These are phyloP conservation scores for Apamea anceps DNA, from an alignment of 2,888 invertebrate genomes.

Conservation along the genomic window DNA sequence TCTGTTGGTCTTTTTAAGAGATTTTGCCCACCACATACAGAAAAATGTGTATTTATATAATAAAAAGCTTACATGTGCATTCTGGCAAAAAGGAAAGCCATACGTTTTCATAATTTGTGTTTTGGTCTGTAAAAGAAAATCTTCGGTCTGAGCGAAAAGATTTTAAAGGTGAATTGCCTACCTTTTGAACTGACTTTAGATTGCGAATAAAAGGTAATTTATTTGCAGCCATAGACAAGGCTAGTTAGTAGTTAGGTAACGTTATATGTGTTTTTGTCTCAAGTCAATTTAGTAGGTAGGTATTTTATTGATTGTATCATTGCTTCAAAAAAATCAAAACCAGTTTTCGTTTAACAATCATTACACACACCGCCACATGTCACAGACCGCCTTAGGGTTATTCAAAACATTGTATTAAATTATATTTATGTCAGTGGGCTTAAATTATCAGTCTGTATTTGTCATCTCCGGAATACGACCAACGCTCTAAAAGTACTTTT, in stretches of 20 bases:
- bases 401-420: slow-evolving; percentile 20
- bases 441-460: slow-evolving; percentile 9
- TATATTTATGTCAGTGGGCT: slow-evolving; percentile 24
- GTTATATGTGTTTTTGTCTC: not conserved
- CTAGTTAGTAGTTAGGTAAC: not conserved
- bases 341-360: slow-evolving; percentile 14
- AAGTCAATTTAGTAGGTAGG: not conserved
- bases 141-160: not conserved
- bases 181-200: not conserved
- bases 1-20: not conserved
- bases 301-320: slow-evolving; percentile 20
- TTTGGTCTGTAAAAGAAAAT: not conserved
- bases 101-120: not conserved
- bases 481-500: not conserved
- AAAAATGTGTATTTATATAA: not conserved
- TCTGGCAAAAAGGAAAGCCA: not conserved
- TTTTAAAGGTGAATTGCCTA: not conserved
- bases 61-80: not conserved
- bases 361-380: not conserved
- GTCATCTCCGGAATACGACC: slow-evolving; percentile 5
- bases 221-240: not conserved
- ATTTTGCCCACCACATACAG: not conserved
- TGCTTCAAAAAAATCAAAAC: not conserved
- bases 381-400: slow-evolving; percentile 10
- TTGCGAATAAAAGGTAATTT: not conserved